Evolutionary conservation across 2,888 invertebrate species (phyloP).

Genomic region (Eilema griseolum): DNA sequence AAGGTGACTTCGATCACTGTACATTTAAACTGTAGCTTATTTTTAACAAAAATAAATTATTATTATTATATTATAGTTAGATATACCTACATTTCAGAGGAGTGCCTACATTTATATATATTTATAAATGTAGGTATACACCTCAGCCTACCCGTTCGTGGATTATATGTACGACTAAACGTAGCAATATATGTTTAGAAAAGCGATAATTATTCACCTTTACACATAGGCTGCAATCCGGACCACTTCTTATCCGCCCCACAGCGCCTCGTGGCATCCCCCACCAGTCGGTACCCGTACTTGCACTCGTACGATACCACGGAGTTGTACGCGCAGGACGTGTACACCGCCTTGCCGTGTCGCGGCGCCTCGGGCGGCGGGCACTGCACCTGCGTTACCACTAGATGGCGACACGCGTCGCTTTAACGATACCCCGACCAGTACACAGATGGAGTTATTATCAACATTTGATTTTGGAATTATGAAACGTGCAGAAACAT

Average conservation of each 20-base stretch:
- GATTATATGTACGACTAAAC: no score
- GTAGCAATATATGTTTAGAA: no score
- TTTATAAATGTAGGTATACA: no score
- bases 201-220: constrained; percentile 87
- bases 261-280: constrained; percentile 96
- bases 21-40: no score
- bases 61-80: no score
- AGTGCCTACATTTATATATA: no score
- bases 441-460: constrained; percentile 64
- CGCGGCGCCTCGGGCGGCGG: constrained; percentile 96
- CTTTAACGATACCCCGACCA: constrained; percentile 70
- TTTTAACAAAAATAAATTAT: no score
- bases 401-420: constrained; percentile 86
- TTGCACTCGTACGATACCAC: constrained; percentile 98
- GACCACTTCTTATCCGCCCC: constrained; percentile 98
- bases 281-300: constrained; percentile 96
- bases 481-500: constrained; percentile 53
- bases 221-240: constrained; percentile 95
- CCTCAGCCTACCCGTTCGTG: no score
- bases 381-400: constrained; percentile 97
- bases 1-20: no score
- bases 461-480: constrained; percentile 28
- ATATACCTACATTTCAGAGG: no score
- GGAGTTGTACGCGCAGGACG: constrained; percentile 97
- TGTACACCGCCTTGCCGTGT: constrained; percentile 97